A percentile compares a stretch with the other conserved stretches of the same genome.
Conservation (phyloP, 2,888 invertebrate species). For the Callyntrura guangdongensis region DNA sequence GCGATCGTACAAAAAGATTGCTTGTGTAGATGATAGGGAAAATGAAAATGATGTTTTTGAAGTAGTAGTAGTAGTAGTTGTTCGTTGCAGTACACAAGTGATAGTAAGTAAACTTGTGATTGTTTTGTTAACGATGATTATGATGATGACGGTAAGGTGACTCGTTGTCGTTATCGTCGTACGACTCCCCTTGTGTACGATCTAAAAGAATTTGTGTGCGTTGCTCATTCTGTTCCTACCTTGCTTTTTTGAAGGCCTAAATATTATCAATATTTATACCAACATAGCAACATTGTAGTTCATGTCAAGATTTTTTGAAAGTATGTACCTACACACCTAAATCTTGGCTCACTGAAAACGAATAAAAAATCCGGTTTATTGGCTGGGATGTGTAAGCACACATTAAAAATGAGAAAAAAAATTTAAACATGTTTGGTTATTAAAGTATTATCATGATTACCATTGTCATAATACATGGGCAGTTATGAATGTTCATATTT, state of each 20-base stretch:
- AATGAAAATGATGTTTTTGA: slow-evolving; percentile 33
- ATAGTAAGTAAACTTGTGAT: background rate
- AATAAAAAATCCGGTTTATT: slow-evolving; percentile 59
- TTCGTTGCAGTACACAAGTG: background rate
- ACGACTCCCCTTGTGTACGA: background rate
- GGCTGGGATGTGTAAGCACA: slow-evolving; percentile 6
- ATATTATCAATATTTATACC: slow-evolving; percentile 36
- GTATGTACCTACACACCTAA: slow-evolving; percentile 48
- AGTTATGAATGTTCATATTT: slow-evolving; percentile 26
- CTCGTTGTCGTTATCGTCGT: too few species aligned
- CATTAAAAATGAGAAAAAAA: too few species aligned
- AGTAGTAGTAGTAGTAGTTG: slow-evolving; percentile 12
- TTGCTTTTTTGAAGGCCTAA: slow-evolving; percentile 51
- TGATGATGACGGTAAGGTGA: slow-evolving; percentile 9
- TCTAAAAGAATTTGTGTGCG: slow-evolving; percentile 24
- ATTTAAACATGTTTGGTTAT: slow-evolving; percentile 58
- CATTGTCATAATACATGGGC: slow-evolving; percentile 24
- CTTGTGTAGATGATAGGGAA: slow-evolving; percentile 25
- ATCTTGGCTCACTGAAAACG: slow-evolving; percentile 29
- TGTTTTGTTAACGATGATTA: background rate
- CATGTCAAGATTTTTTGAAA: slow-evolving; percentile 51
- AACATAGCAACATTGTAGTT: background rate
- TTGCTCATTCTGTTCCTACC: slow-evolving; percentile 11
- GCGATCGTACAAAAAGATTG: slow-evolving; percentile 58
- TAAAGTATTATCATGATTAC: background rate